These are phyloP conservation scores for Chitala chitala DNA, from an alignment of 2,113 vertebrate species.

Conservation along the genomic window DNA sequence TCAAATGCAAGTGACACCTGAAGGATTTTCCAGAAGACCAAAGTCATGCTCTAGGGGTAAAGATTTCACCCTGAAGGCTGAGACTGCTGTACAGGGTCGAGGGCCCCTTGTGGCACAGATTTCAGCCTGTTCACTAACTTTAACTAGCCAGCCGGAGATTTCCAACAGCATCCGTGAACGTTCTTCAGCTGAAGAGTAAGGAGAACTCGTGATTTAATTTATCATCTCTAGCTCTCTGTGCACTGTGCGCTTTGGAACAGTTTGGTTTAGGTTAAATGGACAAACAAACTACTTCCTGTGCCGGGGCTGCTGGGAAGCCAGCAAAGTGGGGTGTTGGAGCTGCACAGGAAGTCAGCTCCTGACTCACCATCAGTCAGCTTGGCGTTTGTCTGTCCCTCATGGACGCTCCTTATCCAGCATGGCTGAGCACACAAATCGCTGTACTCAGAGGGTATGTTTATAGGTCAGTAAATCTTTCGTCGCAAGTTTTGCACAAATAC, in stretches of 20 bases:
- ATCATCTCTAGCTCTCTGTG: slow-evolving; percentile 18
- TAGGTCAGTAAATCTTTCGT: slow-evolving; percentile 52
- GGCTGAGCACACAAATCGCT: slow-evolving; percentile 26
- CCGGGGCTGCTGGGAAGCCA: slow-evolving; percentile 26
- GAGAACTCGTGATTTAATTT: slow-evolving; percentile 22
- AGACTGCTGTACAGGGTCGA: too few relatives aligned
- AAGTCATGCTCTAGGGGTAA: too few relatives aligned
- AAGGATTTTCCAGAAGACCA: too few relatives aligned
- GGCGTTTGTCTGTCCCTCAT: slow-evolving; percentile 37
- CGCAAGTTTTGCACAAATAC: slow-evolving; percentile 40
- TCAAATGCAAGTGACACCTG: too few relatives aligned
- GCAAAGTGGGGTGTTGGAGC: slow-evolving; percentile 23
- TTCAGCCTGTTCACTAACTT: too few relatives aligned
- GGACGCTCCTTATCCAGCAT: slow-evolving; percentile 41
- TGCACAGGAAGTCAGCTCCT: slow-evolving; percentile 29
- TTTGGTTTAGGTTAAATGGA: slow-evolving; percentile 31
- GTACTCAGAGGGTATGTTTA: slow-evolving; percentile 44
- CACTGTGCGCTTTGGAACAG: slow-evolving; percentile 37
- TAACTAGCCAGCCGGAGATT: too few relatives aligned
- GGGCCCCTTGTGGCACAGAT: not conserved
- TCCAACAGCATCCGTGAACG: too few relatives aligned
- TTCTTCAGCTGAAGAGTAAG: slow-evolving; percentile 19
- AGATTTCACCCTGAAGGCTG: too few relatives aligned
- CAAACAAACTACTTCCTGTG: slow-evolving; percentile 43
- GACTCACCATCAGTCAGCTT: slow-evolving; percentile 28